phyloP scores from a whole-genome alignment of 2,113 vertebrate genomes.

The Microcebus lehilahytsara region DNA sequence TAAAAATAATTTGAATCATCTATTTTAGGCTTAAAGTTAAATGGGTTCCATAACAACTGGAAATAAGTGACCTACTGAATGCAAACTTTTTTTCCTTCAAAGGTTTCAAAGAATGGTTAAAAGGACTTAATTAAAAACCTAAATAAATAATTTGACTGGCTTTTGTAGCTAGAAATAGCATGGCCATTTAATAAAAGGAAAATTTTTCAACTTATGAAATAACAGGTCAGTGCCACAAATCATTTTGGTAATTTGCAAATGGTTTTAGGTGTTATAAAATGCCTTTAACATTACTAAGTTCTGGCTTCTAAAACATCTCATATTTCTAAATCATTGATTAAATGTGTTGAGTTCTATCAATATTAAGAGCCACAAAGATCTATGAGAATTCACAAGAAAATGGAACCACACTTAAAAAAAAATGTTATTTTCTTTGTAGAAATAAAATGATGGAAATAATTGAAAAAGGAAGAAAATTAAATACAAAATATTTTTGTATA shows the following conservation, averaged over 20 bases:
- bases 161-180: not conserved
- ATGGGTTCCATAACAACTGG: not conserved
- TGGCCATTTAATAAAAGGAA: not conserved
- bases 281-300: not conserved
- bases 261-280: not conserved
- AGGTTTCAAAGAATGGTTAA: not conserved
- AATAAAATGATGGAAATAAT: not conserved
- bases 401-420: not conserved
- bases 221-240: not conserved
- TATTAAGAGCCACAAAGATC: not conserved
- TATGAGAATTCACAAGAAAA: not conserved
- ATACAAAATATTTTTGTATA: not conserved
- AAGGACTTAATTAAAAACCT: not conserved
- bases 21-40: not conserved
- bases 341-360: not conserved
- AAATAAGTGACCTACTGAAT: not conserved
- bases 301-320: not conserved
- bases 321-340: not conserved
- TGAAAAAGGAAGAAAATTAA: not conserved
- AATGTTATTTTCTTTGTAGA: not conserved
- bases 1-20: not conserved
- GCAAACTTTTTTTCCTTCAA: not conserved
- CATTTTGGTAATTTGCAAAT: not conserved
- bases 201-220: not conserved
- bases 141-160: not conserved